Evolutionary conservation across 2,113 vertebrate genomes (phyloP).

Genomic region (Cheilinus undulatus): DNA sequence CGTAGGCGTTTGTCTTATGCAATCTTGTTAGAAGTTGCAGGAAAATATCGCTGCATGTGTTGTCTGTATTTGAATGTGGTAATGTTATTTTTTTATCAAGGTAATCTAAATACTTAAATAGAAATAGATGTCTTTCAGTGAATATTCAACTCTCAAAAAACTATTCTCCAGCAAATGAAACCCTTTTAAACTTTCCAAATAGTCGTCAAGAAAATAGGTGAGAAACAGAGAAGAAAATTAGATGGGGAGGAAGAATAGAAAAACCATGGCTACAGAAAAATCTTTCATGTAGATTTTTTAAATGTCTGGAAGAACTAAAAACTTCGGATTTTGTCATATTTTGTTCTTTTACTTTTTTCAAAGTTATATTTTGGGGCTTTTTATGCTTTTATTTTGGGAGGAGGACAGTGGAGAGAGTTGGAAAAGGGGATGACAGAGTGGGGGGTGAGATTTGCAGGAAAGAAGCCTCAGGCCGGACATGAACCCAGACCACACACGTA

Average conservation of each 20-base stretch:
- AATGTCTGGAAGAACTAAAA: no score
- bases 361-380: no score
- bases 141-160: neutral
- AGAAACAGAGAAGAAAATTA: slow-evolving; percentile 15
- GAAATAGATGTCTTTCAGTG: neutral
- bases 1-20: slow-evolving; percentile 65
- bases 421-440: no score
- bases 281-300: no score
- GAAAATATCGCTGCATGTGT: slow-evolving; percentile 24
- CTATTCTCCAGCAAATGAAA: slow-evolving; percentile 10
- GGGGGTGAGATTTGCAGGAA: no score
- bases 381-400: no score
- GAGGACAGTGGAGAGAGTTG: no score
- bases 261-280: slow-evolving; percentile 22
- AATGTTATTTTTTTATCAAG: neutral
- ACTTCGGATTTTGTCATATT: no score
- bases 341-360: no score
- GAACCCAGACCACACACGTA: no score
- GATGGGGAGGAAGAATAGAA: slow-evolving; percentile 25
- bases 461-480: no score
- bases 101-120: neutral
- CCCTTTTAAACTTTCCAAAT: neutral
- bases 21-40: slow-evolving; percentile 44
- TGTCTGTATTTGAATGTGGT: neutral
- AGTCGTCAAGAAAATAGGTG: neutral